Conservation (phyloP, 1,140 invertebrate genomes). For the Cyclina sinensis region DNA sequence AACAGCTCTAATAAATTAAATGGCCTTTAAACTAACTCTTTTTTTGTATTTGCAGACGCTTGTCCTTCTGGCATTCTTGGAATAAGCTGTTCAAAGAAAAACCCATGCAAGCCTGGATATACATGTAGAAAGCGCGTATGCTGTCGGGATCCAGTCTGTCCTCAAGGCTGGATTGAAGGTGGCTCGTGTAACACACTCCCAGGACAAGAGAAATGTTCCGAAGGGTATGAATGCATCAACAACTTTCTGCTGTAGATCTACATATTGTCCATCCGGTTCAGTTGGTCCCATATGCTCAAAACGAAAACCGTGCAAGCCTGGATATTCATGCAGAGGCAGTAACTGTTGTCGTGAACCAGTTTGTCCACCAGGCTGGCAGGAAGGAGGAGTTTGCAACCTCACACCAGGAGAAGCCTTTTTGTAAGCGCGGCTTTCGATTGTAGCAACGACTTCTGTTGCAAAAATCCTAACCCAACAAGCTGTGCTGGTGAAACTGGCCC, state of each 20-base stretch:
- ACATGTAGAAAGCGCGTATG: neutral
- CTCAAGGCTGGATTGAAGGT: neutral
- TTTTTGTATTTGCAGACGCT: too few relatives aligned
- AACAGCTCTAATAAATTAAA: too few relatives aligned
- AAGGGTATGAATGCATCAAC: neutral
- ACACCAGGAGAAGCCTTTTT: neutral
- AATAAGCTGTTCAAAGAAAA: neutral
- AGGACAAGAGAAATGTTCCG: neutral
- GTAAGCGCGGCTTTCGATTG: neutral
- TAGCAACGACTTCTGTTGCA: conserved; percentile 1
- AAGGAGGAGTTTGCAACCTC: neutral
- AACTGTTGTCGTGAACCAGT: neutral
- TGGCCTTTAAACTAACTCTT: too few relatives aligned
- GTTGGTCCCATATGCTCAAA: neutral
- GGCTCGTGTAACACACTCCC: neutral
- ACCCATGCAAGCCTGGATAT: conserved; percentile 32
- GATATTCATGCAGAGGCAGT: neutral
- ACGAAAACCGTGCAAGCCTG: neutral
- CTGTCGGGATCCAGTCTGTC: conserved; percentile 21
- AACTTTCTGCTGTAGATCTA: conserved; percentile 32
- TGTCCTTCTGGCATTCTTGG: neutral
- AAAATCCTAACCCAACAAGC: neutral
- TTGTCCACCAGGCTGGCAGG: neutral
- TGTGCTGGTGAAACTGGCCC: too few relatives aligned
- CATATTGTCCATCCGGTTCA: neutral